Evolutionary conservation across 2,113 vertebrate genomes (phyloP).

Genomic region (Cyanocitta stelleri): DNA sequence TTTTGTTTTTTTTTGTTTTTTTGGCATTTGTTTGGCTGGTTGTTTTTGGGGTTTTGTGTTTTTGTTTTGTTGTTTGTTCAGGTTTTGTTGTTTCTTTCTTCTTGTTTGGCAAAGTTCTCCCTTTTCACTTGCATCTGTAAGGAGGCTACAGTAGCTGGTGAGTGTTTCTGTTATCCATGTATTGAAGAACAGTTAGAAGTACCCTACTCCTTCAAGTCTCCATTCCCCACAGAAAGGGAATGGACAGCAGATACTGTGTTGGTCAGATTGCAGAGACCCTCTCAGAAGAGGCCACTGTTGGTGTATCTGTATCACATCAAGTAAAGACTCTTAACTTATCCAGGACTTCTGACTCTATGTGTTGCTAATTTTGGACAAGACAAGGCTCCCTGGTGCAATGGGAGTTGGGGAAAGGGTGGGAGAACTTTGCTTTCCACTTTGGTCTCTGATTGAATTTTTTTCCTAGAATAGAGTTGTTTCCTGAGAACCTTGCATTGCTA

Average conservation of each 20-base stretch:
- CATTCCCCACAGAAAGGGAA: background rate
- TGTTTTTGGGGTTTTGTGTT: too few species aligned
- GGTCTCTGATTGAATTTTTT: background rate
- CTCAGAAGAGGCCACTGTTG: background rate
- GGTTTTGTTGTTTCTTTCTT: fast-evolving
- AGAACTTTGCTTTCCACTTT: background rate
- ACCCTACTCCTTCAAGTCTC: background rate
- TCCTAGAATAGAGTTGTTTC: background rate
- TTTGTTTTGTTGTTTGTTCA: background rate
- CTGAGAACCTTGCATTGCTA: background rate
- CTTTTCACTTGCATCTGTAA: background rate
- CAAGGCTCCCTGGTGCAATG: background rate
- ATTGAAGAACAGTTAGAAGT: background rate
- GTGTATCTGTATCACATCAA: background rate
- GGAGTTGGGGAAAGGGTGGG: background rate
- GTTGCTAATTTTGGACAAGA: background rate
- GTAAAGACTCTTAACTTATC: background rate
- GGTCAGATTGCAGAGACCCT: background rate
- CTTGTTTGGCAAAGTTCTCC: background rate
- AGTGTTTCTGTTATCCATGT: background rate
- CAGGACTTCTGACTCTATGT: background rate
- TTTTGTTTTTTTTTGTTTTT: background rate
- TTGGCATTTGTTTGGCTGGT: background rate
- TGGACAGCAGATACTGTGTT: background rate
- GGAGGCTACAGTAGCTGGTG: background rate